phyloP scores from a whole-genome alignment of 2,797 vertebrate genomes.

The Lagodon rhomboides region DNA sequence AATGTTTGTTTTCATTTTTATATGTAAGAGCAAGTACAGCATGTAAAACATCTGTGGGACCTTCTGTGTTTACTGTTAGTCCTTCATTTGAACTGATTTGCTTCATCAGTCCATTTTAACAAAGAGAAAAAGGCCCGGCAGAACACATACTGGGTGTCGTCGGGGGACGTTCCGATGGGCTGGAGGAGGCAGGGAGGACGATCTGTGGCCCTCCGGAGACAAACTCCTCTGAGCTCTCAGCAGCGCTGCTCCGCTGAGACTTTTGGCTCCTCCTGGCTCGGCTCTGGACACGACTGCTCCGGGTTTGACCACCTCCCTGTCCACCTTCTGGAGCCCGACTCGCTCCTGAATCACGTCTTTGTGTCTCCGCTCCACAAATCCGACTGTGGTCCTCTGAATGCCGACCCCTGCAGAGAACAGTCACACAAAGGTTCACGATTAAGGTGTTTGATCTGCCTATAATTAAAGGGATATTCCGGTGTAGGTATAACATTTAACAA shows the following conservation, averaged over 20 bases:
- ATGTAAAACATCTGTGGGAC: not conserved
- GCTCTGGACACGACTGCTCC: constrained; percentile 8
- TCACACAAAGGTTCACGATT: not conserved
- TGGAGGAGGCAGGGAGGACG: constrained; percentile 93
- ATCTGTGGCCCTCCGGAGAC: constrained; percentile 90
- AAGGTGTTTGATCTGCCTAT: no score
- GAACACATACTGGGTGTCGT: constrained; percentile 89
- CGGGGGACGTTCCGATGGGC: constrained; percentile 81
- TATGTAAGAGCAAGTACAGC: not conserved
- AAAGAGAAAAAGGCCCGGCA: no score
- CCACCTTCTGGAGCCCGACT: constrained; percentile 31
- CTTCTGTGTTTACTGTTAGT: no score
- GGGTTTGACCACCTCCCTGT: constrained; percentile 34
- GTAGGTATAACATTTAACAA: no score
- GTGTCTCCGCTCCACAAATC: constrained; percentile 83
- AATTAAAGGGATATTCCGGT: no score
- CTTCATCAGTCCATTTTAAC: no score
- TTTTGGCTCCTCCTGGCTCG: constrained; percentile 33
- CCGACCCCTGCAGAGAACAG: constrained; percentile 79
- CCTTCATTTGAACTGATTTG: no score
- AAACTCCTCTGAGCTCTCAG: constrained; percentile 86
- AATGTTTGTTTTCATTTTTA: not conserved
- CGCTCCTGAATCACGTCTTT: constrained; percentile 67
- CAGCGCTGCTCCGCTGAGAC: constrained; percentile 40
- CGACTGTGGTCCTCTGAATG: constrained; percentile 83